Conservation (phyloP, 2,888 invertebrate genomes). For the Itoplectis maculator region DNA sequence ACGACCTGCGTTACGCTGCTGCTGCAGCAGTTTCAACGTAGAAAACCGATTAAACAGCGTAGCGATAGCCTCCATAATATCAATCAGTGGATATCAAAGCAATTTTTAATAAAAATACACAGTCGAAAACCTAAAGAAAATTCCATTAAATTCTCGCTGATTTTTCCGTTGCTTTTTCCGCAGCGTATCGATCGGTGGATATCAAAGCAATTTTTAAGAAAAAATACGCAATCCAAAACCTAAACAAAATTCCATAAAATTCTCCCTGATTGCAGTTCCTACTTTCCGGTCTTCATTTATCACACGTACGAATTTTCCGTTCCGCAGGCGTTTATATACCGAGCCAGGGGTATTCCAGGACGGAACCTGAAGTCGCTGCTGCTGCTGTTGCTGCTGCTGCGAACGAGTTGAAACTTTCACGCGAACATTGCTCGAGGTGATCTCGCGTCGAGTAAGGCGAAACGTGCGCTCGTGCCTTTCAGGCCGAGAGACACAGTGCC, state of each 20-base stretch:
- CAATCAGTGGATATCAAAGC: constrained; percentile 45
- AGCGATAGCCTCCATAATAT: background rate
- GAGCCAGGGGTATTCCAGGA: constrained; percentile 25
- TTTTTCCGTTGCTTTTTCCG: too few relatives aligned
- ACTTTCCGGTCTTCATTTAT: constrained; percentile 34
- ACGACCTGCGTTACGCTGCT: constrained; percentile 58
- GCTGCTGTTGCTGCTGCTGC: constrained; percentile 30
- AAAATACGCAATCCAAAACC: constrained; percentile 5
- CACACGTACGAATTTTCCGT: constrained; percentile 48
- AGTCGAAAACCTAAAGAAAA: too few relatives aligned
- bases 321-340: background rate
- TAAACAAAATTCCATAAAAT: too few relatives aligned
- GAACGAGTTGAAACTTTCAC: constrained; percentile 62
- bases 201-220: constrained; percentile 60
- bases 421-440: constrained; percentile 38
- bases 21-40: background rate
- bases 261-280: constrained; percentile 24
- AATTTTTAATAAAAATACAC: constrained; percentile 63
- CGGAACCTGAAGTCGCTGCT: too few relatives aligned
- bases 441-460: constrained; percentile 27
- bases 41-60: constrained; percentile 32
- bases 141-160: too few relatives aligned
- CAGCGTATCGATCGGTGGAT: constrained; percentile 15
- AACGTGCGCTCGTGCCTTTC: constrained; percentile 49
- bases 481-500: constrained; percentile 39